Evolutionary conservation across 2,113 vertebrate genomes (phyloP).

Genomic region (Edolisoma coerulescens): DNA sequence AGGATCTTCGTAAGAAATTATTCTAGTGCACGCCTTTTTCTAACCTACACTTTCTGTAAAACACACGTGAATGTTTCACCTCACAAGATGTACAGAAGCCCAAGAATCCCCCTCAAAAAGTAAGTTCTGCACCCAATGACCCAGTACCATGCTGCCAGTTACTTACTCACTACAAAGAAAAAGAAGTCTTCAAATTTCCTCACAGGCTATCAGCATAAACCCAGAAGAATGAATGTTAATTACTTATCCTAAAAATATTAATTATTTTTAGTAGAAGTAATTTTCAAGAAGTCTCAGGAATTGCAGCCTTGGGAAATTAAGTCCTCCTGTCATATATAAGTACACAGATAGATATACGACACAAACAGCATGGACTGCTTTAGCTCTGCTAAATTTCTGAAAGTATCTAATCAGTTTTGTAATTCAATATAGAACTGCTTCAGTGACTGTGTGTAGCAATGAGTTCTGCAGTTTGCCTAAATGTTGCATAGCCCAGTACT

Average conservation of each 20-base stretch:
- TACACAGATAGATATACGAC: not conserved
- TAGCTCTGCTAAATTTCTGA: not conserved
- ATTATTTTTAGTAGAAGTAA: conserved; percentile 33
- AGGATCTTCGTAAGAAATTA: not conserved
- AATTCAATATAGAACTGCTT: not conserved
- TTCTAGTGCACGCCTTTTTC: not conserved
- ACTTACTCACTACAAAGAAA: not conserved
- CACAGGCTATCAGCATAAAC: not conserved
- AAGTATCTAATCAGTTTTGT: not conserved
- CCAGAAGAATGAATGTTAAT: conserved; percentile 26
- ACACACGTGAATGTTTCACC: not conserved
- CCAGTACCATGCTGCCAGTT: not conserved
- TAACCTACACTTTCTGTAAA: not conserved
- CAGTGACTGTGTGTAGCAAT: not conserved
- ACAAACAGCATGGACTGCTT: not conserved
- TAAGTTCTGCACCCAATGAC: not conserved
- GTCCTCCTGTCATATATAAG: not conserved
- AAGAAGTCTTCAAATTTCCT: not conserved
- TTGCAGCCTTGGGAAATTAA: not conserved
- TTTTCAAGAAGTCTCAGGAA: not conserved
- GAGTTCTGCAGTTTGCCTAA: not conserved
- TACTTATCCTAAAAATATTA: not conserved
- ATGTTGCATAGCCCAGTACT: not conserved
- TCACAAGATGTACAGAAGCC: not conserved
- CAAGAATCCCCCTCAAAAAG: not conserved